Conservation (phyloP, 2,113 vertebrate genomes). For the Dicerorhinus sumatrensis region DNA sequence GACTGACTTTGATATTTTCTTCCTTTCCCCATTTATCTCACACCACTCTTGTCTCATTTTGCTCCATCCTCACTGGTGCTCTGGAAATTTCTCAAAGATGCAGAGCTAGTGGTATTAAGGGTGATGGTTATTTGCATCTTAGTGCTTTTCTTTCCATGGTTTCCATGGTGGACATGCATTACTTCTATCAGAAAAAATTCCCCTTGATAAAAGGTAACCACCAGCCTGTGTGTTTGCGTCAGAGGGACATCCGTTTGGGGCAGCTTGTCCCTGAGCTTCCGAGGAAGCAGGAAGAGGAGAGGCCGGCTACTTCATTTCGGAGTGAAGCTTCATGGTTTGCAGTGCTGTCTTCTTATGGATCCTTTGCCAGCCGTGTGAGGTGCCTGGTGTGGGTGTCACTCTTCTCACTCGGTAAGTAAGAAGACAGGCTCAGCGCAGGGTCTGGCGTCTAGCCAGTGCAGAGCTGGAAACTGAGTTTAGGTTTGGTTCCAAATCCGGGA, state of each 20-base stretch:
- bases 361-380: background rate
- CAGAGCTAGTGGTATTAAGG: background rate
- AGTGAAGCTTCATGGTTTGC: background rate
- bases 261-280: too few species aligned
- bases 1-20: background rate
- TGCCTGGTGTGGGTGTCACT: rapidly evolving
- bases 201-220: background rate
- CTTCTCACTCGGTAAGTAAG: background rate
- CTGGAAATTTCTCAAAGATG: background rate
- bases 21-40: rapidly evolving
- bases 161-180: background rate
- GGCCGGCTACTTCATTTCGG: rapidly evolving
- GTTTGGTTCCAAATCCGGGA: background rate
- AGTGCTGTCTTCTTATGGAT: too few species aligned
- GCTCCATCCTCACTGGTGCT: background rate
- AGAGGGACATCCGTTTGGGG: too few species aligned
- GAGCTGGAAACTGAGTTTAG: background rate
- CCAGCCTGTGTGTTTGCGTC: background rate
- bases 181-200: background rate
- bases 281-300: rapidly evolving
- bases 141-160: background rate
- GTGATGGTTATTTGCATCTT: background rate
- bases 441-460: background rate
- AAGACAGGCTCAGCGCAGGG: background rate
- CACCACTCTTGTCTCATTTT: background rate